phyloP scores from a whole-genome alignment of 2,888 invertebrate species.

The Ormyrus nitidulus region DNA sequence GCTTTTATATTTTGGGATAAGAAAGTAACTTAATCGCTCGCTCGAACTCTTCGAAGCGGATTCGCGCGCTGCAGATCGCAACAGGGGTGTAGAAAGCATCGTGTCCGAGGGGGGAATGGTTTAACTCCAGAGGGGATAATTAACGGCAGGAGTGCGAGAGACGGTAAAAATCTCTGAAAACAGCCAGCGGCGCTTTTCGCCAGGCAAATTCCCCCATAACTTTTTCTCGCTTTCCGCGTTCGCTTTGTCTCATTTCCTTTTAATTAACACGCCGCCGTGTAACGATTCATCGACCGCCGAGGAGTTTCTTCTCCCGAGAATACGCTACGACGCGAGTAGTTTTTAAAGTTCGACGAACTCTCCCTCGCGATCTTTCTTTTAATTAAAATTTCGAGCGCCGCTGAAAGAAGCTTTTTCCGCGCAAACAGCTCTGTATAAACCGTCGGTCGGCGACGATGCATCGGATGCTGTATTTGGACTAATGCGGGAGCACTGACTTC shows the following conservation, averaged over 20 bases:
- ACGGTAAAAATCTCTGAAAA: constrained; percentile 18
- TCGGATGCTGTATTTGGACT: too few species aligned
- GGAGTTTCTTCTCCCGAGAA: not conserved
- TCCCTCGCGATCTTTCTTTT: too few species aligned
- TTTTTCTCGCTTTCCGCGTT: not conserved
- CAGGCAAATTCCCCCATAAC: not conserved
- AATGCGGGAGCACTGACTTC: too few species aligned
- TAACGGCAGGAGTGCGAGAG: constrained; percentile 16
- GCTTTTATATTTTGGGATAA: not conserved
- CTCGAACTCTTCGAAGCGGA: not conserved
- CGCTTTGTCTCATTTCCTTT: not conserved
- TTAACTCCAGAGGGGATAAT: constrained; percentile 31
- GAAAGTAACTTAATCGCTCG: too few species aligned
- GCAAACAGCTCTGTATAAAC: too few species aligned
- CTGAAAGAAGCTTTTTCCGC: too few species aligned
- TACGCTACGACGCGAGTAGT: too few species aligned
- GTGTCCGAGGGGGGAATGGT: not conserved
- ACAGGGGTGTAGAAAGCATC: not conserved
- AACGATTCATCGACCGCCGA: constrained; percentile 6
- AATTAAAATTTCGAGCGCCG: too few species aligned
- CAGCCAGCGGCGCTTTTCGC: constrained; percentile 22
- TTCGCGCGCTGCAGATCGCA: not conserved
- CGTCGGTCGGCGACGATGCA: too few species aligned
- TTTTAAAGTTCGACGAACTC: too few species aligned
- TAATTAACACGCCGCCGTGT: constrained; percentile 2